Evolutionary conservation across 2,113 vertebrate genomes (phyloP).

Genomic region (Malurus elegans): DNA sequence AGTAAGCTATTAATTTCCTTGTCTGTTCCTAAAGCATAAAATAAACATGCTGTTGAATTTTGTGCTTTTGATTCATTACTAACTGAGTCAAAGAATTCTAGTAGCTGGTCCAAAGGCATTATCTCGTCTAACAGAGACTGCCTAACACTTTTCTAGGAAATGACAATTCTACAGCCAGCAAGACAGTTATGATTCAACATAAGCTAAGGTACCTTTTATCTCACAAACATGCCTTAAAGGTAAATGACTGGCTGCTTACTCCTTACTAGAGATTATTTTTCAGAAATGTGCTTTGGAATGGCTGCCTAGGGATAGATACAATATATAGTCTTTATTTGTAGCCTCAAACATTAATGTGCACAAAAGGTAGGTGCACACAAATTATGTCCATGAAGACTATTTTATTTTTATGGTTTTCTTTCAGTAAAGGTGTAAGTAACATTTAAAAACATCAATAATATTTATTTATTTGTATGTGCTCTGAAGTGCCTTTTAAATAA

Average conservation of each 20-base stretch:
- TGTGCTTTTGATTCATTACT: not conserved
- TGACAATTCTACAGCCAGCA: not conserved
- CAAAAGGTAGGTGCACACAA: not conserved
- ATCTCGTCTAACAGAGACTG: not conserved
- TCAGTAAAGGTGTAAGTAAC: not conserved
- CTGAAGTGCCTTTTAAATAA: not conserved
- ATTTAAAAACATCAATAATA: not conserved
- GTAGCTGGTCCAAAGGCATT: not conserved
- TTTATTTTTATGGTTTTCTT: not conserved
- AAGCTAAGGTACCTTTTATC: not conserved
- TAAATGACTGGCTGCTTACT: not conserved
- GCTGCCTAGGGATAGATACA: not conserved
- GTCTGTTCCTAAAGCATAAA: not conserved
- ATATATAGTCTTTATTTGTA: not conserved
- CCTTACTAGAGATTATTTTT: not conserved
- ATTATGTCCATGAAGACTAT: not conserved
- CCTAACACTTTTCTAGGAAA: not conserved
- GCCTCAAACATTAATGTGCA: not conserved
- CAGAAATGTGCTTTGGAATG: not conserved
- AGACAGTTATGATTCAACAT: not conserved
- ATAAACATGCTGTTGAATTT: not conserved
- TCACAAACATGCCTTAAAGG: not conserved
- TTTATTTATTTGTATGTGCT: not conserved
- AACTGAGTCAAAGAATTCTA: not conserved
- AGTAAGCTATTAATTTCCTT: not conserved